These are phyloP conservation scores for Caenorhabditis sp. DNA, from an alignment of 2,888 invertebrate genomes.

Conservation along the genomic window DNA sequence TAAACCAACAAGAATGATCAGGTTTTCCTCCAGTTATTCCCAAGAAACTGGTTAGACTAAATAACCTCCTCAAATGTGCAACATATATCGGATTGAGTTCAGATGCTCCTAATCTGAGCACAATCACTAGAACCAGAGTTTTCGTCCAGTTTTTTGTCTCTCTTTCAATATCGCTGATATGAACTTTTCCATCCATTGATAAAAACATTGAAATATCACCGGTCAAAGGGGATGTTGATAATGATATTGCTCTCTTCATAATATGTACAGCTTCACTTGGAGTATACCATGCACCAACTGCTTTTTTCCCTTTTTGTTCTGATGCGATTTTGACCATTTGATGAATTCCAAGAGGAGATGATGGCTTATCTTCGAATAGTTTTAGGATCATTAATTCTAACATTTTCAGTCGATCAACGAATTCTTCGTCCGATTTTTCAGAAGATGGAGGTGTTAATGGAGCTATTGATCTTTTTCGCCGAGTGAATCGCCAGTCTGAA, in stretches of 20 bases:
- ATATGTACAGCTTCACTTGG: slow-evolving; percentile 56
- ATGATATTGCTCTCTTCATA: slow-evolving; percentile 48
- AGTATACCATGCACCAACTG: slow-evolving; percentile 62
- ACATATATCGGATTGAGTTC: slow-evolving; percentile 78
- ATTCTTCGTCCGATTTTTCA: slow-evolving; percentile 5
- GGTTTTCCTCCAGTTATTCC: slow-evolving; percentile 92
- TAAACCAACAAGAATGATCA: slow-evolving; percentile 89
- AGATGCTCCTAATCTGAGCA: slow-evolving; percentile 57
- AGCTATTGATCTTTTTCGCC: slow-evolving; percentile 27
- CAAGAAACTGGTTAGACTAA: slow-evolving; percentile 84
- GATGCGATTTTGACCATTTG: slow-evolving; percentile 43
- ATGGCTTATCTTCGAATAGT: slow-evolving; percentile 55
- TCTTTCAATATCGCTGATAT: slow-evolving; percentile 42
- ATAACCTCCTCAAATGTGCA: slow-evolving; percentile 82
- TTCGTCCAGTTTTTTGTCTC: slow-evolving; percentile 59
- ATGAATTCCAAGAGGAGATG: slow-evolving; percentile 56
- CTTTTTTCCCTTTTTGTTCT: slow-evolving; percentile 31
- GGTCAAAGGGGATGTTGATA: slow-evolving; percentile 46
- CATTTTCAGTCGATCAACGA: slow-evolving; percentile 18
- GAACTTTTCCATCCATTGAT: slow-evolving; percentile 53
- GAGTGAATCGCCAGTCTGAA: slow-evolving; percentile 25
- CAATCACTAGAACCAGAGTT: slow-evolving; percentile 54
- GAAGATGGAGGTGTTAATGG: background rate
- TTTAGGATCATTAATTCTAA: slow-evolving; percentile 46
- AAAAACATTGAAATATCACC: slow-evolving; percentile 47